phyloP scores from a whole-genome alignment of 2,888 invertebrate genomes.

The Achlya flavicornis region DNA sequence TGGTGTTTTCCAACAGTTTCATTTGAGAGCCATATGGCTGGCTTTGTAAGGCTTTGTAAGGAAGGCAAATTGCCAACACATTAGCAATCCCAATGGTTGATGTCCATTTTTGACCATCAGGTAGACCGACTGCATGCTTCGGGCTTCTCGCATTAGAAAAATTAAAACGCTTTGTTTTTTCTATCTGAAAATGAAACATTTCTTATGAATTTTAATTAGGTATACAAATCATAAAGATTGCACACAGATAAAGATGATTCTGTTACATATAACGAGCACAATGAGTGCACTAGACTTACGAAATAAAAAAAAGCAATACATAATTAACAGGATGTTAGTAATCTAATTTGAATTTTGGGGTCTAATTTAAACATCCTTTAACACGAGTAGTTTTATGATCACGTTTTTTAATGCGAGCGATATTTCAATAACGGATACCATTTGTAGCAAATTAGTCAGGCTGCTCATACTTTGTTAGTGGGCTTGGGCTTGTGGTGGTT shows the following conservation, averaged over 20 bases:
- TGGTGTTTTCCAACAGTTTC: too few relatives aligned
- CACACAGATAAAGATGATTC: conserved; percentile 7
- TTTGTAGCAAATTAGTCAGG: neutral
- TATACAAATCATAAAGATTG: conserved; percentile 5
- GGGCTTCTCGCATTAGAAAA: neutral
- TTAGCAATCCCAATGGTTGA: too few relatives aligned
- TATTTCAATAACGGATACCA: neutral
- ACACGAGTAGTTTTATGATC: neutral
- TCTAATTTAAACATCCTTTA: neutral
- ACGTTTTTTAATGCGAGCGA: neutral
- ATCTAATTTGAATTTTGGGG: conserved; percentile 4
- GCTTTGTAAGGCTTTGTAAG: too few relatives aligned
- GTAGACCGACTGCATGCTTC: too few relatives aligned
- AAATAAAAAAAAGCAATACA: conserved; percentile 4
- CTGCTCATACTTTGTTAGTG: neutral
- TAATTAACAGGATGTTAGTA: conserved; percentile 9
- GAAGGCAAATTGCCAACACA: too few relatives aligned
- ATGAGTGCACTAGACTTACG: conserved; percentile 10
- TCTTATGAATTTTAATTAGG: neutral
- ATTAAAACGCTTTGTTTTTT: neutral
- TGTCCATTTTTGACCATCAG: too few relatives aligned
- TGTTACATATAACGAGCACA: conserved; percentile 2
- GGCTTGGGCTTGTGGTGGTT: neutral
- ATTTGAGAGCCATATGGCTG: too few relatives aligned
- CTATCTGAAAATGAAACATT: neutral